Percentiles rank a stretch among this genome's conserved stretches.
Evolutionary conservation across 2,797 vertebrate genomes (phyloP).

Genomic region (Onychomys leucogaster): DNA sequence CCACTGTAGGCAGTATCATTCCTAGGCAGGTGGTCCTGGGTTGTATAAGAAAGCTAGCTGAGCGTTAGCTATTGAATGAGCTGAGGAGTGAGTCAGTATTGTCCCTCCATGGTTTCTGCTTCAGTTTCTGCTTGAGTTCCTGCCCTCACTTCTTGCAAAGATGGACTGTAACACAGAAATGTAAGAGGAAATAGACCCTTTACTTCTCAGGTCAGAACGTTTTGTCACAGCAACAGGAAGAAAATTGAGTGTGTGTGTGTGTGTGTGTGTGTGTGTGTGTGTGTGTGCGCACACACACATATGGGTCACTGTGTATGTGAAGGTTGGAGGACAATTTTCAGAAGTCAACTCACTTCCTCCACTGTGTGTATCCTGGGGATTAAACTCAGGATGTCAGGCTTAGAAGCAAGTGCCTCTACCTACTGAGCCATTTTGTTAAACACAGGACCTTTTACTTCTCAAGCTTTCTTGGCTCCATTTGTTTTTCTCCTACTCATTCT

Average conservation of each 20-base stretch:
- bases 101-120: background rate
- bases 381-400: background rate
- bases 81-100: background rate
- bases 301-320: background rate
- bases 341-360: background rate
- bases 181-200: background rate
- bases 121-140: background rate
- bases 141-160: background rate
- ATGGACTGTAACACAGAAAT: background rate
- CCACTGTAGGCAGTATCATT: background rate
- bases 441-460: background rate
- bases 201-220: background rate
- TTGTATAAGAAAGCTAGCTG: background rate
- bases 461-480: background rate
- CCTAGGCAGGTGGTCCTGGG: background rate
- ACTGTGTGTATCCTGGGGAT: background rate
- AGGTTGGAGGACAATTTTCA: background rate
- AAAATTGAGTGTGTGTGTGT: background rate
- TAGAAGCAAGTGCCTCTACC: background rate
- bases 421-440: background rate
- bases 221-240: background rate
- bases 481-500: background rate
- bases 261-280: background rate
- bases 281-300: background rate
- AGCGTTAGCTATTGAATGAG: background rate